Percentiles rank a stretch among this genome's conserved stretches.
phyloP scores from a whole-genome alignment of 2,797 vertebrate genomes.

The Lepus oiostolus region DNA sequence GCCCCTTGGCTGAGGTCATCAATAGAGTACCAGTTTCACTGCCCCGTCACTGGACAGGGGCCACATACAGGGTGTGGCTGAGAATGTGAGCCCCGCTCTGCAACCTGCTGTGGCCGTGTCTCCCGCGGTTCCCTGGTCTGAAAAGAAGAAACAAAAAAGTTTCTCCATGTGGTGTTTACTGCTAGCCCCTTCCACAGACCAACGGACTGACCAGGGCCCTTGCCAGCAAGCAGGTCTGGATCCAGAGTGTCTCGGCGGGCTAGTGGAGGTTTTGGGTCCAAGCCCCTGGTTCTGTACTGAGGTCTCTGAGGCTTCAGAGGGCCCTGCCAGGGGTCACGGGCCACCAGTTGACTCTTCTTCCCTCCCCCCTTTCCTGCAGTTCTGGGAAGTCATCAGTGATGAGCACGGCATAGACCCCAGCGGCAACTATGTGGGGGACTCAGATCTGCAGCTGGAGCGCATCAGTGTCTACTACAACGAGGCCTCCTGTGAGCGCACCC shows the following conservation, averaged over 20 bases:
- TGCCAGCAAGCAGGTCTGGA: too few relatives aligned
- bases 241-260: not conserved
- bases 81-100: not conserved
- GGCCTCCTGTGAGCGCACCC: conserved; percentile 89
- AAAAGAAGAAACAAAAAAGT: not conserved
- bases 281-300: not conserved
- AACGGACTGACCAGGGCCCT: too few relatives aligned
- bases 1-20: not conserved
- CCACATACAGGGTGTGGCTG: not conserved
- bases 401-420: conserved; percentile 92
- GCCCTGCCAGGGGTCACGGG: too few relatives aligned
- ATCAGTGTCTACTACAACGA: conserved; percentile 94
- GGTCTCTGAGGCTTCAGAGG: fast-evolving
- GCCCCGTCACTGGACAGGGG: not conserved
- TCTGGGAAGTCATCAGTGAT: conserved; percentile 93
- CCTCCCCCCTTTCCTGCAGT: conserved; percentile 79
- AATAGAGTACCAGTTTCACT: fast-evolving
- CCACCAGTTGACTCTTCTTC: not conserved
- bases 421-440: conserved; percentile 92
- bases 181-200: not conserved
- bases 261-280: not conserved
- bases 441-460: conserved; percentile 91
- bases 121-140: not conserved
- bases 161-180: not conserved
- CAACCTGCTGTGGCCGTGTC: not conserved